phyloP scores from a whole-genome alignment of 1,140 invertebrate species.

The Popillia japonica region DNA sequence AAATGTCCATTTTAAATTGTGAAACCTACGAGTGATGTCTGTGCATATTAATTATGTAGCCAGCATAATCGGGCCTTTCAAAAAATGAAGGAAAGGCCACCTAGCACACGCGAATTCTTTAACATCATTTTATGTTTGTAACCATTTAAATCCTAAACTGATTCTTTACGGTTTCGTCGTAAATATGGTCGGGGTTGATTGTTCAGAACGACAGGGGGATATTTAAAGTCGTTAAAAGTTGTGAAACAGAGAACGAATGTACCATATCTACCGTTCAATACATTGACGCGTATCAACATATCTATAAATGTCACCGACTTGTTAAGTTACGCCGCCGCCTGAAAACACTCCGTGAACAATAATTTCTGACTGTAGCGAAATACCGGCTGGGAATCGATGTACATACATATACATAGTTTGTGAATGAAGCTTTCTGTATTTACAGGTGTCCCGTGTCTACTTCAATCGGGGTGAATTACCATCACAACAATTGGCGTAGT shows the following conservation, averaged over 20 bases:
- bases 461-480: no score
- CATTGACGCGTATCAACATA: slow-evolving; percentile 21
- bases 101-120: no score
- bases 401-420: neutral
- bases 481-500: no score
- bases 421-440: neutral
- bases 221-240: slow-evolving; percentile 7
- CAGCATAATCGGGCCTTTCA: no score
- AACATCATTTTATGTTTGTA: neutral
- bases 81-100: no score
- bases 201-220: slow-evolving; percentile 39
- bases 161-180: slow-evolving; percentile 48
- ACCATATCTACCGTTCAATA: slow-evolving; percentile 39
- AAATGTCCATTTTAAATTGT: no score
- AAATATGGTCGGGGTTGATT: slow-evolving; percentile 48
- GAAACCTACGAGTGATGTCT: no score
- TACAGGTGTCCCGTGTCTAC: no score
- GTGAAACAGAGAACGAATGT: neutral
- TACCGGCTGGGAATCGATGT: neutral
- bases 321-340: slow-evolving; percentile 45
- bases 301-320: slow-evolving; percentile 47
- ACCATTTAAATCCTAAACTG: neutral
- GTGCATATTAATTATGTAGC: no score
- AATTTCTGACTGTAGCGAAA: slow-evolving; percentile 32
- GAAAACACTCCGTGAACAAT: slow-evolving; percentile 41